Percentiles rank a stretch among this genome's conserved stretches.
phyloP scores from a whole-genome alignment of 2,797 vertebrate genomes.

The Manis javanica region DNA sequence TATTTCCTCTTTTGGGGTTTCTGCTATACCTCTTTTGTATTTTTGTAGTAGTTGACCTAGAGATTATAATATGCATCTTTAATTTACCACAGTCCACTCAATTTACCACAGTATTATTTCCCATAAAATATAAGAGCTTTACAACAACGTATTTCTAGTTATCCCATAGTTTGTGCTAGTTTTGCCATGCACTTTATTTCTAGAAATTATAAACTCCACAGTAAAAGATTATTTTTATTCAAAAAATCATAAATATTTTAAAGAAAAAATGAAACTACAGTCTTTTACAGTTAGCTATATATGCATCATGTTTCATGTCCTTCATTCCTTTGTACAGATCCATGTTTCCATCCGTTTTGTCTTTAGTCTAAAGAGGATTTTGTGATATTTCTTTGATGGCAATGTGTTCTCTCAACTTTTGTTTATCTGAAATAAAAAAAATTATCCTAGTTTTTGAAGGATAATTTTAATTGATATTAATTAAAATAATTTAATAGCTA shows the following conservation, averaged over 20 bases:
- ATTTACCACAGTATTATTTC: background rate
- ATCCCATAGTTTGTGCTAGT: background rate
- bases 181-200: background rate
- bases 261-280: background rate
- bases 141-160: background rate
- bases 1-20: background rate
- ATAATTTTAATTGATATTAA: background rate
- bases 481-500: too few relatives aligned
- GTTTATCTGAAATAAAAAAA: background rate
- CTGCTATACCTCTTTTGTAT: background rate
- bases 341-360: background rate
- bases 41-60: background rate
- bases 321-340: background rate
- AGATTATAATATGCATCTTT: background rate
- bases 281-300: too few relatives aligned
- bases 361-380: background rate
- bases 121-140: background rate
- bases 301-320: background rate
- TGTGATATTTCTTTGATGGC: background rate
- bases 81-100: background rate
- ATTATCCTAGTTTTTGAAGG: background rate
- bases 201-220: background rate
- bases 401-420: background rate
- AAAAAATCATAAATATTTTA: background rate
- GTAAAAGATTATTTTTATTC: background rate